These are phyloP conservation scores for Zootoca vivipara DNA, from an alignment of 2,113 vertebrate species.

Conservation along the genomic window DNA sequence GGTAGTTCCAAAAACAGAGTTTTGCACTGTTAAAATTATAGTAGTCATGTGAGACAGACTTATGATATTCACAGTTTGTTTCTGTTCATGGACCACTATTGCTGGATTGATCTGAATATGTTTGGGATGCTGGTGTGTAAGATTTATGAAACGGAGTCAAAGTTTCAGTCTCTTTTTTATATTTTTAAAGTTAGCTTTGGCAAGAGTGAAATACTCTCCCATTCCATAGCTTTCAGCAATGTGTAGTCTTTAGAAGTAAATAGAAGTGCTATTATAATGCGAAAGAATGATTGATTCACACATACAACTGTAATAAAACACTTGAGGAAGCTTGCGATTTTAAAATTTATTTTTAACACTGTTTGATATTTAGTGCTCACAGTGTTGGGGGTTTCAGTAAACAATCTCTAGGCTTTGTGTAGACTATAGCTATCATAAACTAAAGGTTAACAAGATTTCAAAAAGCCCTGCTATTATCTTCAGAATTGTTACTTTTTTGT, in stretches of 20 bases:
- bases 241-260: not conserved
- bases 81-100: not conserved
- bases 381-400: not conserved
- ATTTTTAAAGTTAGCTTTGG: conserved; percentile 28
- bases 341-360: not conserved
- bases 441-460: not conserved
- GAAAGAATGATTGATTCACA: not conserved
- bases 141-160: conserved; percentile 28
- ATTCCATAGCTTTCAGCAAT: conserved; percentile 29
- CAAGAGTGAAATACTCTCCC: not conserved
- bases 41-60: not conserved
- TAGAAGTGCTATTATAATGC: not conserved
- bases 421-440: not conserved
- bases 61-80: not conserved
- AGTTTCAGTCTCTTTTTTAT: conserved; percentile 18
- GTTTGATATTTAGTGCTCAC: not conserved
- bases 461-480: not conserved
- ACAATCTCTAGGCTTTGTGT: not conserved
- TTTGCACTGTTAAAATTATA: not conserved
- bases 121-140: not conserved
- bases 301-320: not conserved
- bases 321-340: not conserved
- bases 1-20: not conserved
- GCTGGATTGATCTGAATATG: not conserved
- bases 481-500: not conserved